Evolutionary conservation across 2,888 invertebrate species (phyloP), one percentile per base, ranked within the genome.

Genomic region (Dromius quadrimaculatus): DNA sequence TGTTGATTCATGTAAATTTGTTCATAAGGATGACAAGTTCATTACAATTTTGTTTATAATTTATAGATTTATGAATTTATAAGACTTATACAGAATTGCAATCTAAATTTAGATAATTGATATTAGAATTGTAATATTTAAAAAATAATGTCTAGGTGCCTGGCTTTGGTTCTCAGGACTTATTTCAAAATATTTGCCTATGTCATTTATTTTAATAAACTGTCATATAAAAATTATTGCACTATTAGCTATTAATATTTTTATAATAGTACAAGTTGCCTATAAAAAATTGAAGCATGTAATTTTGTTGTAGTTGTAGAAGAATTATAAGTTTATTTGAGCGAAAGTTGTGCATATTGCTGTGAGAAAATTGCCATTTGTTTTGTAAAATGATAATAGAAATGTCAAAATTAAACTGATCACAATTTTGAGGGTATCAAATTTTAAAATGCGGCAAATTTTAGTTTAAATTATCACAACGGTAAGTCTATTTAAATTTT

Each of bases 151-250:
- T 59, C 57, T 68, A 68, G 68, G 68, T 68, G 68, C 68, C 68
- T 68, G 57, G n/a, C 57, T 68, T 68, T 68, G 57, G 54, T 68
- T 68, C 68, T 68, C 68, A 68, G 68, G 68, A 65, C 54, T 68
- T 28, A 41, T 62, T 62, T 62, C 13, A 28, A 62, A 62, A 41
- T 17, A n/a, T n/a, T n/a, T n/a, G n/a, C n/a, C n/a, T 4, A 41
- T 43, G 54, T 68, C 57, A 57, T 68, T 38, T 68, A 41, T 50
- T 59, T 3, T 19, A 36, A 59, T n/a, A 59, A 59, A 59, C 34
- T 59, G 36, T 36, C 47, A 22, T 11, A 36, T 32, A 20, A 23
- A 36, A 23, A 59, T 17, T 59, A 32, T 36, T 36, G 59, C 19
- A 59, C 20, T 59, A 36, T 59, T 59, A 43, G 43, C 43, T n/a